These are phyloP conservation scores for Prionace glauca DNA, from an alignment of 2,797 vertebrate genomes.

Conservation along the genomic window DNA sequence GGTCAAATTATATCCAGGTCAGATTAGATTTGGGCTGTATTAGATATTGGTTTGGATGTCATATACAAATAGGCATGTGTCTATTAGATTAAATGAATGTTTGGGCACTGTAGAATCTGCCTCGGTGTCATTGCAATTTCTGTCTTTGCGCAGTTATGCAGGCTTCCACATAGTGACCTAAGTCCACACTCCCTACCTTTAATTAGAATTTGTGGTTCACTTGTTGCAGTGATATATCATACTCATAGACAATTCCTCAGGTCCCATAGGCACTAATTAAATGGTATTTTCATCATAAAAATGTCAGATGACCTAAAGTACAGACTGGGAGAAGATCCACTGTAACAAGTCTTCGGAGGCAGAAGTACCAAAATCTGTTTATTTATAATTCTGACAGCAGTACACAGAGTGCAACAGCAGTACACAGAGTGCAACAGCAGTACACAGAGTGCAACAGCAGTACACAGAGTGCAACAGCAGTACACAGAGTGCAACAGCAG, in stretches of 20 bases:
- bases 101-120: not conserved
- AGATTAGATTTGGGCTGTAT: no score
- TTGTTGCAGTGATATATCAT: not conserved
- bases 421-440: no score
- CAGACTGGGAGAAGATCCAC: no score
- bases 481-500: no score
- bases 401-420: no score
- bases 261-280: not conserved
- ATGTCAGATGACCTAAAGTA: not conserved
- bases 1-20: not conserved
- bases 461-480: no score
- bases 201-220: not conserved
- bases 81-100: not conserved
- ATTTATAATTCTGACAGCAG: no score
- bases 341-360: no score
- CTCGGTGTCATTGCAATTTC: not conserved
- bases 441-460: no score
- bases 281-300: conserved; percentile 1
- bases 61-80: not conserved
- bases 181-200: not conserved
- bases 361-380: no score
- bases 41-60: no score
- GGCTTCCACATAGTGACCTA: not conserved
- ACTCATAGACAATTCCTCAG: not conserved
- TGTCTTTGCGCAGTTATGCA: not conserved